Evolutionary conservation across 1,140 invertebrate species (phyloP).

Genomic region (Trichonephila inaurata): DNA sequence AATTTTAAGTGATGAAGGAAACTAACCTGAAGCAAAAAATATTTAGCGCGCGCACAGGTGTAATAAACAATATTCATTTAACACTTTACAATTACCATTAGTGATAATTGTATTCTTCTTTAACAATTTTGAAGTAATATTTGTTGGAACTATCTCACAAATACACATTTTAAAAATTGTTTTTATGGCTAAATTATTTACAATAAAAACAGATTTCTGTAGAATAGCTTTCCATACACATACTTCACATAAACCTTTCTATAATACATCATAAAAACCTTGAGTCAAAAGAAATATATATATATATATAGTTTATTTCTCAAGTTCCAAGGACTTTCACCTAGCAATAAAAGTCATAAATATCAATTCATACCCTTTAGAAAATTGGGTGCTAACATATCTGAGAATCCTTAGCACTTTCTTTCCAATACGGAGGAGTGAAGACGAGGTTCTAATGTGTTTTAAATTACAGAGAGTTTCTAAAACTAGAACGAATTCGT

Average conservation of each 20-base stretch:
- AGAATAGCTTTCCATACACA: background rate
- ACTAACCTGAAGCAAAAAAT: no score
- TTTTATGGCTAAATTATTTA: no score
- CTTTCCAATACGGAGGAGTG: background rate
- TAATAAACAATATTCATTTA: no score
- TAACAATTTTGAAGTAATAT: no score
- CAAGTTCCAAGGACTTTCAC: constrained; percentile 31
- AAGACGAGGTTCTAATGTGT: constrained; percentile 45
- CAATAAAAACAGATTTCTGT: background rate
- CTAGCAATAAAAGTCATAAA: constrained; percentile 32
- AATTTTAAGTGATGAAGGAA: no score
- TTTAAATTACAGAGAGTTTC: constrained; percentile 61
- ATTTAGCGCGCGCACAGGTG: no score
- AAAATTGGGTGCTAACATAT: constrained; percentile 42
- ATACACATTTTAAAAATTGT: no score
- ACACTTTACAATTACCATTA: no score
- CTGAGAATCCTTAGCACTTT: constrained; percentile 23
- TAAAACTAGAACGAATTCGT: constrained; percentile 1
- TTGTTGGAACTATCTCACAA: no score
- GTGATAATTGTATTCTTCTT: no score
- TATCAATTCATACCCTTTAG: constrained; percentile 34
- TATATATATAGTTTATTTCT: background rate
- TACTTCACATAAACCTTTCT: background rate
- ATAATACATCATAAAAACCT: background rate
- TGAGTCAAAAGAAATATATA: background rate